Conservation (phyloP, 2,113 vertebrate species). For the Bungarus multicinctus region DNA sequence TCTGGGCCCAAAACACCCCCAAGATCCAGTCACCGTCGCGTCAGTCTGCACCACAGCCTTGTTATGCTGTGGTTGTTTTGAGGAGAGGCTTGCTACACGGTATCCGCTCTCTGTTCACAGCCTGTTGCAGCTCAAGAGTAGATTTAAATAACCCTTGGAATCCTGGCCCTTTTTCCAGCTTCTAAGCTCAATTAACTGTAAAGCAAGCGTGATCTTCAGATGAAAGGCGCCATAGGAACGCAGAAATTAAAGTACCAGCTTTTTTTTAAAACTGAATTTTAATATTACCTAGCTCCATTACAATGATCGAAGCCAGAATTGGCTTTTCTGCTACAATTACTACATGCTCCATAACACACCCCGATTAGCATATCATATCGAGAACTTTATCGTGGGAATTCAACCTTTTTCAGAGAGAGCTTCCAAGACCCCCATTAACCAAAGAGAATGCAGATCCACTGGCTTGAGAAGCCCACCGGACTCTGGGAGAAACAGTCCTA, state of each 20-base stretch:
- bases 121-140: not conserved
- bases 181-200: not conserved
- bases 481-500: not conserved
- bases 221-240: rapidly evolving
- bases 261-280: rapidly evolving
- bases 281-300: rapidly evolving
- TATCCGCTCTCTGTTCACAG: rapidly evolving
- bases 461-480: not conserved
- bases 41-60: rapidly evolving
- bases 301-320: rapidly evolving
- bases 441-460: rapidly evolving
- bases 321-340: not conserved
- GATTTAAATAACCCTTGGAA: rapidly evolving
- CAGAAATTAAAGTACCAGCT: not conserved
- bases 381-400: not conserved
- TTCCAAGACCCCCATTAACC: not conserved
- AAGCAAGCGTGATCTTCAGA: not conserved
- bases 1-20: not conserved
- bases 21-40: not conserved
- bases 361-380: not conserved
- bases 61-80: not conserved
- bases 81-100: rapidly evolving
- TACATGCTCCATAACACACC: not conserved
- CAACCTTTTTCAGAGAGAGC: not conserved
- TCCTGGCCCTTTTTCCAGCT: not conserved